A percentile compares a stretch with the other conserved stretches of the same genome.
Evolutionary conservation across 2,113 vertebrate species (phyloP).

Genomic region (Chlamydotis undulata): DNA sequence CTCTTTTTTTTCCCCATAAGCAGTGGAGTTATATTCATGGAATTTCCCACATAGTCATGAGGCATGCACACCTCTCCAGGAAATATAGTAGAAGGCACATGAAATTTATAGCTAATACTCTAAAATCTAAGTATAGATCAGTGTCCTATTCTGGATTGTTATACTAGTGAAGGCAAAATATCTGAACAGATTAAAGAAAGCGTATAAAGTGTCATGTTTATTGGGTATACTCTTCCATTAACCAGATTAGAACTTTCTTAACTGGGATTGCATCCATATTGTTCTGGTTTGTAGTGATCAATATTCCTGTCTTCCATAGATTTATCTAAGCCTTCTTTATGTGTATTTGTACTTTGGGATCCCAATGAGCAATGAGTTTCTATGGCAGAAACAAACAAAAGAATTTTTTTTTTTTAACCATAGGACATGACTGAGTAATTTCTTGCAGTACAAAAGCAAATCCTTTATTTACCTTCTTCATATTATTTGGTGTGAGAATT

Average conservation of each 20-base stretch:
- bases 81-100: not conserved
- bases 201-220: not conserved
- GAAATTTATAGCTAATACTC: not conserved
- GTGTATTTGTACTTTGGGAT: not conserved
- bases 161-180: not conserved
- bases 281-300: not conserved
- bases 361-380: not conserved
- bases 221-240: not conserved
- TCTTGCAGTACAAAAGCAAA: not conserved
- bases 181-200: not conserved
- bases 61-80: not conserved
- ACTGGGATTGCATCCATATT: not conserved
- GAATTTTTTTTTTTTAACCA: fast-evolving
- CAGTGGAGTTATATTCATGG: not conserved
- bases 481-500: not conserved
- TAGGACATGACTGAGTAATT: not conserved
- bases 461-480: not conserved
- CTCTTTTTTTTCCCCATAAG: not conserved
- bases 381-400: not conserved
- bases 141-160: not conserved
- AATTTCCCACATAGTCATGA: not conserved
- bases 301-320: not conserved
- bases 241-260: not conserved
- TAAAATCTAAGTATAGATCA: not conserved
- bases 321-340: not conserved